These are phyloP conservation scores for Drosophila formosana DNA, from an alignment of 2,888 invertebrate genomes.

Conservation along the genomic window DNA sequence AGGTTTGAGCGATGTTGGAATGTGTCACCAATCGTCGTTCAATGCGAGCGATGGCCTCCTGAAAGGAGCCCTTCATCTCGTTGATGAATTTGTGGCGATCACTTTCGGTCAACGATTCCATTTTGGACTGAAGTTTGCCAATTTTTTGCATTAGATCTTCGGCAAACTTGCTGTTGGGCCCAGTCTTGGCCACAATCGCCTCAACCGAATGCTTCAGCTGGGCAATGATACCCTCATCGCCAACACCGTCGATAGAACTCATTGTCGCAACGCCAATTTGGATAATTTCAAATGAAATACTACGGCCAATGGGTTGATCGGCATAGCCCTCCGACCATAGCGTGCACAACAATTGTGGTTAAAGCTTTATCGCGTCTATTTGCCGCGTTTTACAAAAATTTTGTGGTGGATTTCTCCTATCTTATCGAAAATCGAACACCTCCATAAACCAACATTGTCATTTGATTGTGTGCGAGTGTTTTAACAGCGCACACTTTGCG, in stretches of 20 bases:
- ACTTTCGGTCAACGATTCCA: slow-evolving; percentile 68
- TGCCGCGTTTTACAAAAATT: slow-evolving; percentile 26
- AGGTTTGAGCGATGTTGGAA: slow-evolving; percentile 68
- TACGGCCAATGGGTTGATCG: slow-evolving; percentile 6
- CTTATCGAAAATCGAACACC: slow-evolving; percentile 77
- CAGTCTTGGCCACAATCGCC: slow-evolving; percentile 72
- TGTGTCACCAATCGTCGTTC: slow-evolving; percentile 73
- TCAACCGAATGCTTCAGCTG: slow-evolving; percentile 76
- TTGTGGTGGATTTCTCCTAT: slow-evolving; percentile 68
- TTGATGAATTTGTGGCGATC: slow-evolving; percentile 75
- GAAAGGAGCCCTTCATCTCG: slow-evolving; percentile 79
- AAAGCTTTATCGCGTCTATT: slow-evolving; percentile 30
- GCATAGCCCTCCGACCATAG: slow-evolving; percentile 34
- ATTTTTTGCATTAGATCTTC: slow-evolving; percentile 71
- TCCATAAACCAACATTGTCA: slow-evolving; percentile 59
- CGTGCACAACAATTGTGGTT: slow-evolving; percentile 17
- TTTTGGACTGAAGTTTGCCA: slow-evolving; percentile 67
- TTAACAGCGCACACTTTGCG: slow-evolving; percentile 46
- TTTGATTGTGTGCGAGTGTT: slow-evolving; percentile 28
- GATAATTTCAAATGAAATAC: not conserved
- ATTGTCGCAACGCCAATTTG: slow-evolving; percentile 28
- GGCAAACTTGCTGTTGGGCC: slow-evolving; percentile 70
- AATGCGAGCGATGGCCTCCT: slow-evolving; percentile 71
- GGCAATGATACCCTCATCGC: slow-evolving; percentile 66
- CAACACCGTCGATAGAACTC: slow-evolving; percentile 32